Evolutionary conservation across 1,140 invertebrate genomes (phyloP), one percentile per base, ranked within the genome.

Genomic region (Diabrotica undecimpunctata): DNA sequence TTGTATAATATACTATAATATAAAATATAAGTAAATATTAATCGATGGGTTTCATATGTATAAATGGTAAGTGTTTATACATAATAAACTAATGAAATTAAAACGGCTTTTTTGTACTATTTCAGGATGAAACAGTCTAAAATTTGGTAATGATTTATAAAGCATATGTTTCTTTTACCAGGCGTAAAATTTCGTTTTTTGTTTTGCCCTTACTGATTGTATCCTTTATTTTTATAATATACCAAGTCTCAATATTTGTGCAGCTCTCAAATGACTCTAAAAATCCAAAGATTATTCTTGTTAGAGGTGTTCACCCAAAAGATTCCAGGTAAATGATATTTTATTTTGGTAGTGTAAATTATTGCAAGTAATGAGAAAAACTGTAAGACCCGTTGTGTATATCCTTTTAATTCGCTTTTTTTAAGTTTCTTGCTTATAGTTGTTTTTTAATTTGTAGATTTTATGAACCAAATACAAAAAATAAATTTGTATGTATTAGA

Each of bases 401-500:
- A n/a, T n/a, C n/a, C n/a, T n/a, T n/a, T n/a, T n/a, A n/a, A n/a
- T n/a, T n/a, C n/a, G n/a, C n/a, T n/a, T n/a, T n/a, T n/a, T n/a
- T n/a, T n/a, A n/a, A n/a, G n/a, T n/a, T n/a, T n/a, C n/a, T n/a
- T n/a, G n/a, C n/a, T n/a, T n/a, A n/a, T n/a, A 25, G 25, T 25
- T 46, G 6, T n/a, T 46, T 46, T 46, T n/a, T 46, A 10, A 5
- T 10, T 46, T 46, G n/a, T 10, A 35, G 25, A 5, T 79, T 77
- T 61, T 84, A 83, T 62, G 63, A 72, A 14, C 77, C 78, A 13
- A 78, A 78, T 66, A 58, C 55, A 2, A 70, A 70, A 9, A 77
- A 75, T 9, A 78, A 79, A 59, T 83, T 84, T 66, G 62, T 66
- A 12, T 84, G 83, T 70, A 74, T 83, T 10, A 37, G 67, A 13